Conservation (phyloP, 2,113 vertebrate species). For the Murina feae region DNA sequence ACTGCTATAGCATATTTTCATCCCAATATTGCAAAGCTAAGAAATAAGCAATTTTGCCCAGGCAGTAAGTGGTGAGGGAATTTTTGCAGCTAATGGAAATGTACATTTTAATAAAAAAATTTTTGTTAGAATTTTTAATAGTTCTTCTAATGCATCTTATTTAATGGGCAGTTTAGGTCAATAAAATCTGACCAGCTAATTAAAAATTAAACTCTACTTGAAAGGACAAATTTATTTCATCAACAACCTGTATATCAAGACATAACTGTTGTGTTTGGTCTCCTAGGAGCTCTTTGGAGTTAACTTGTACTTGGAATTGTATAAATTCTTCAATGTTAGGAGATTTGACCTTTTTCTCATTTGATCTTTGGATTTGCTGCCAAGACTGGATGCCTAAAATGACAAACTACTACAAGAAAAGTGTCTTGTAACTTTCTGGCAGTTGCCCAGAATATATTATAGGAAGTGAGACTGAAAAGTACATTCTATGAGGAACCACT, state of each 20-base stretch:
- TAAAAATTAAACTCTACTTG: not conserved
- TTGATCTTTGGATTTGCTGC: slow-evolving; percentile 14
- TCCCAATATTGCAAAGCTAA: not conserved
- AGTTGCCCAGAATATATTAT: slow-evolving; percentile 18
- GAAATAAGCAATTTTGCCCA: not conserved
- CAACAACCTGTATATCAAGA: not conserved
- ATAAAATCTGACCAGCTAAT: not conserved
- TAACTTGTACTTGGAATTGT: slow-evolving; percentile 4
- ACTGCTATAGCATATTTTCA: not conserved
- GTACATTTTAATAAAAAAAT: not conserved
- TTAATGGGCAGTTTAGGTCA: not conserved
- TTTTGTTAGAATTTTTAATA: not conserved
- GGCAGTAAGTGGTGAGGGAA: not conserved
- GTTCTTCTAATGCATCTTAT: not conserved
- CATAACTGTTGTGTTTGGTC: not conserved
- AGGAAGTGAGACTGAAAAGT: not conserved
- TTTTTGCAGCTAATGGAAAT: not conserved
- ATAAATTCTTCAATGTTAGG: slow-evolving; percentile 35
- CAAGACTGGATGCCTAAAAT: slow-evolving; percentile 12
- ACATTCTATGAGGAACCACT: not conserved
- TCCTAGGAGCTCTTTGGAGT: not conserved
- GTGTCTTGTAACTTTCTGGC: slow-evolving; percentile 42
- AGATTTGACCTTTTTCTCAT: slow-evolving; percentile 41
- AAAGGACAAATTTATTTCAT: not conserved
- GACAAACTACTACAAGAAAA: slow-evolving; percentile 51